A percentile compares a stretch with the other conserved stretches of the same genome.
Evolutionary conservation across 2,113 vertebrate genomes (phyloP).

Genomic region (Podocnemis expansa): DNA sequence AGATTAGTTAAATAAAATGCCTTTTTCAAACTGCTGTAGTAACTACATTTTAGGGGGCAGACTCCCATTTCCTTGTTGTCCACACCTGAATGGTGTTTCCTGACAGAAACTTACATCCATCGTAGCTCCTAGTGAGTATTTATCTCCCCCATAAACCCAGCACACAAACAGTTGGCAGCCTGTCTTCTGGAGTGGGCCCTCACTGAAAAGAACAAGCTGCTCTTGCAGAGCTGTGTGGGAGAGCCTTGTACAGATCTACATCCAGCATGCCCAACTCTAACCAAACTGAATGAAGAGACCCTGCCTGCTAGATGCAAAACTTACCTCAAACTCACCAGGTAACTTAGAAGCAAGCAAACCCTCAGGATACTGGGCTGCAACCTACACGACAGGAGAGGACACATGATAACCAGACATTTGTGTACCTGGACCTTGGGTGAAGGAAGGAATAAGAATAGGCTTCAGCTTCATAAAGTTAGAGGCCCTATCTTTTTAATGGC

Average conservation of each 20-base stretch:
- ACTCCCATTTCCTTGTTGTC: neutral
- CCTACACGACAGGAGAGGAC: constrained; percentile 52
- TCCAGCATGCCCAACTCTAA: neutral
- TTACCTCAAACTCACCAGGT: constrained; percentile 86
- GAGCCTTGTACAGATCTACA: neutral
- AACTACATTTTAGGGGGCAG: neutral
- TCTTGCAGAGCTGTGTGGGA: neutral
- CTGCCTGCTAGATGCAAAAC: neutral
- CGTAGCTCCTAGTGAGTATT: neutral
- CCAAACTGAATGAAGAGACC: neutral
- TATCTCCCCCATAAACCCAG: neutral
- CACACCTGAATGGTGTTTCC: neutral
- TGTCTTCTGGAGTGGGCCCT: neutral
- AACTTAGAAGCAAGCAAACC: constrained; percentile 84
- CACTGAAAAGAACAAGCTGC: neutral
- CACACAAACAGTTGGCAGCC: neutral
- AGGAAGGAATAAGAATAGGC: neutral
- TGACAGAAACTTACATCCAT: too few species aligned
- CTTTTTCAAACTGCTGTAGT: neutral
- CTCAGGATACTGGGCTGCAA: constrained; percentile 67
- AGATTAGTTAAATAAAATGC: neutral
- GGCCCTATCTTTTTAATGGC: neutral
- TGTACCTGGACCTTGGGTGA: neutral
- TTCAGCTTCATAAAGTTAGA: neutral
- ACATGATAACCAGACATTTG: neutral